Percentiles rank a stretch among this genome's conserved stretches.
Conservation (phyloP, 2,888 invertebrate genomes). For the Eutolmus rufibarbis region DNA sequence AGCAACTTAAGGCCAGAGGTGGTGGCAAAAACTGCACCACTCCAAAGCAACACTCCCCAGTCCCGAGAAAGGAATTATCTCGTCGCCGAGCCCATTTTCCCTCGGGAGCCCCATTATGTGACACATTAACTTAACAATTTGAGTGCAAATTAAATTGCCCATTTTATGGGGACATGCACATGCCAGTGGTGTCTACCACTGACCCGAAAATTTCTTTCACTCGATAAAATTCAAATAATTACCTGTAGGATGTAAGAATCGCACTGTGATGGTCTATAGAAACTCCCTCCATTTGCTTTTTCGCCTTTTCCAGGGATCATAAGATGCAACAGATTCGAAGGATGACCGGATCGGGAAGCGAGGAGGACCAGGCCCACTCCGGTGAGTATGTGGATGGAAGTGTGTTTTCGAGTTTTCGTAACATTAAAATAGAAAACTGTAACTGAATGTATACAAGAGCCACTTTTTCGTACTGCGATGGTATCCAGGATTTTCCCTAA, state of each 20-base stretch:
- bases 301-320: conserved; percentile 72
- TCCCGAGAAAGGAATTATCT: background rate
- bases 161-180: conserved; percentile 20
- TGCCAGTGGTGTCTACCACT: background rate
- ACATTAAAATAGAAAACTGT: conserved; percentile 4
- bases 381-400: conserved; percentile 64
- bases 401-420: background rate
- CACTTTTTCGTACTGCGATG: background rate
- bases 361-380: conserved; percentile 80
- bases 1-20: background rate
- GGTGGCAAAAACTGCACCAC: background rate
- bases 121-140: conserved; percentile 30
- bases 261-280: background rate
- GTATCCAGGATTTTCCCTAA: background rate
- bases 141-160: conserved; percentile 29
- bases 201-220: conserved; percentile 27
- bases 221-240: conserved; percentile 36
- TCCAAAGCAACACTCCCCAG: background rate
- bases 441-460: conserved; percentile 4
- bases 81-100: background rate
- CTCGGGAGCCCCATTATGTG: background rate
- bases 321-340: conserved; percentile 80
- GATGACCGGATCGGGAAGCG: conserved; percentile 73
- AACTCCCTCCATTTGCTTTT: background rate
- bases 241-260: background rate